phyloP scores from a whole-genome alignment of 23 tunicate genomes.

The Ascidia mentula region DNA sequence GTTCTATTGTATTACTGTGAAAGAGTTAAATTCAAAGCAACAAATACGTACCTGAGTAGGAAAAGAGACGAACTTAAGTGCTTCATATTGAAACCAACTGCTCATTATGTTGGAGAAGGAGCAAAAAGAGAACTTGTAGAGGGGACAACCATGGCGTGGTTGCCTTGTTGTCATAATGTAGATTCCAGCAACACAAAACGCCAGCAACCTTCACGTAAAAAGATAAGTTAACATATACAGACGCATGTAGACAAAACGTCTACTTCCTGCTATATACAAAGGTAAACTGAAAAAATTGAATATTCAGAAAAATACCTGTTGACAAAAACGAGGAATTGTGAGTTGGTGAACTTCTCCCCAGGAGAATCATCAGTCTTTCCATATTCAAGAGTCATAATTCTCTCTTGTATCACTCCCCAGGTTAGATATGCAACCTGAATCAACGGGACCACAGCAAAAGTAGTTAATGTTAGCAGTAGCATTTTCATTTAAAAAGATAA shows the following conservation, averaged over 20 bases:
- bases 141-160: conserved; percentile 88
- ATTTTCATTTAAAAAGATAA: too few relatives aligned
- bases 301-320: conserved; percentile 64
- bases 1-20: too few relatives aligned
- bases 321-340: conserved; percentile 98
- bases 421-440: conserved; percentile 85
- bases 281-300: too few relatives aligned
- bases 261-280: too few relatives aligned
- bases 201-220: conserved; percentile 64
- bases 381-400: conserved; percentile 93
- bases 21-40: too few relatives aligned
- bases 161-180: conserved; percentile 52
- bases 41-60: conserved; percentile 99
- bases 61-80: conserved; percentile 91
- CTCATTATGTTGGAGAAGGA: conserved; percentile 98
- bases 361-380: conserved; percentile 61
- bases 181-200: conserved; percentile 77
- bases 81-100: conserved; percentile 99
- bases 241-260: background rate
- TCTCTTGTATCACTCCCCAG: conserved; percentile 98
- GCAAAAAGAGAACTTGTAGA: conserved; percentile 90
- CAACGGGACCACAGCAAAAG: background rate
- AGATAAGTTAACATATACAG: background rate
- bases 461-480: background rate
- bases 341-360: conserved; percentile 94